Percentiles rank a stretch among this genome's conserved stretches.
Evolutionary conservation across 2,113 vertebrate genomes (phyloP).

Genomic region (Apodemus sylvaticus): DNA sequence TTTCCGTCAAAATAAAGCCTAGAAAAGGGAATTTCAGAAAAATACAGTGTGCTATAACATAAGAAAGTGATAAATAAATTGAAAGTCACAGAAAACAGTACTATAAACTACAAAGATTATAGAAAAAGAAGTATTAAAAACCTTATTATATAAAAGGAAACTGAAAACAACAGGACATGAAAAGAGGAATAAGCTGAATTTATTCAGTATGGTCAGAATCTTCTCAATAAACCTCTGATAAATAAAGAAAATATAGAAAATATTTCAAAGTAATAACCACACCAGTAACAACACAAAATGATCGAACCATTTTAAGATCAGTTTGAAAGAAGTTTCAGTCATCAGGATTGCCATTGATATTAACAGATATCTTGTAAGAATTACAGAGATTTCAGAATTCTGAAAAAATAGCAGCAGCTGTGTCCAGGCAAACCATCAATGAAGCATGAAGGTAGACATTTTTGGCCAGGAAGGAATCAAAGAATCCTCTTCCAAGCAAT

Average conservation of each 20-base stretch:
- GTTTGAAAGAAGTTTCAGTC: neutral
- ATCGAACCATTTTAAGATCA: neutral
- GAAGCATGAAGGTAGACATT: neutral
- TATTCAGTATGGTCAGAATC: neutral
- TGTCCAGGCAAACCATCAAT: neutral
- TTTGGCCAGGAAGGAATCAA: neutral
- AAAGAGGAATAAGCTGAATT: neutral
- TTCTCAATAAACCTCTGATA: neutral
- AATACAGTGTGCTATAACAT: neutral
- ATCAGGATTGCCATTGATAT: neutral
- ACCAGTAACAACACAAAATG: neutral
- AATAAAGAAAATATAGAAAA: slow-evolving; percentile 2
- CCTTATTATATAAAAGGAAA: neutral
- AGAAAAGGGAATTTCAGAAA: neutral
- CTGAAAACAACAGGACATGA: neutral
- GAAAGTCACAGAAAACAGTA: neutral
- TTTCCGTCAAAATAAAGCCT: neutral
- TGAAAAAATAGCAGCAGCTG: neutral
- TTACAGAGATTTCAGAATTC: neutral
- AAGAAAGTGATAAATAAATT: neutral
- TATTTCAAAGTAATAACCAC: neutral
- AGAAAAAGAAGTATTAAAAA: slow-evolving; percentile 25
- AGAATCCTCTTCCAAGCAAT: neutral
- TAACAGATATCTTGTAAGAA: neutral
- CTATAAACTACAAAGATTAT: neutral